Percentiles rank a stretch among this genome's conserved stretches.
Conservation (phyloP, 2,113 vertebrate genomes). For the Lanius ludovicianus region DNA sequence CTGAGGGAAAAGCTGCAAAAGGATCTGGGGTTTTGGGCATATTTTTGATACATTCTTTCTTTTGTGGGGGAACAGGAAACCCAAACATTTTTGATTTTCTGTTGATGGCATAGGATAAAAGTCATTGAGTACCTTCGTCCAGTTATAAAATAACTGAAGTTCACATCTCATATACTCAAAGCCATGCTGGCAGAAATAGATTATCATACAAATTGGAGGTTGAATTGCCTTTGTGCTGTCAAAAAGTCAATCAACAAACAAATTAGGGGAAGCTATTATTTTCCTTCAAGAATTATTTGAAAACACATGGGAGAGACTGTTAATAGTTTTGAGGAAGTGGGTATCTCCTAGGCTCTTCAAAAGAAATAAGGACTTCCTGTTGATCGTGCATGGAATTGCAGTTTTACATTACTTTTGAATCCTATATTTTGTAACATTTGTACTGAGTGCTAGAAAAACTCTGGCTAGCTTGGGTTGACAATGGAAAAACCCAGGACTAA, state of each 20-base stretch:
- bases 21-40: background rate
- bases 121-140: background rate
- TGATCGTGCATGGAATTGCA: background rate
- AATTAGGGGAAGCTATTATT: background rate
- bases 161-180: background rate
- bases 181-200: background rate
- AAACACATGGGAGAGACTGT: background rate
- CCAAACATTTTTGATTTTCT: background rate
- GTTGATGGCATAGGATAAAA: background rate
- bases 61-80: background rate
- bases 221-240: background rate
- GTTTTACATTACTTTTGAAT: background rate
- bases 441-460: background rate
- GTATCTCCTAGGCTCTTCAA: background rate
- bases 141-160: background rate
- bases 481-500: slow-evolving; percentile 5
- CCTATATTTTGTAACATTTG: background rate
- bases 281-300: background rate
- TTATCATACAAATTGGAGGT: background rate
- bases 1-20: background rate
- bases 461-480: background rate
- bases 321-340: background rate
- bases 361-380: background rate
- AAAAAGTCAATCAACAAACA: background rate
- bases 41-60: background rate